These are phyloP conservation scores for Melipona bicolor DNA, from an alignment of 2,888 invertebrate genomes.

Conservation along the genomic window DNA sequence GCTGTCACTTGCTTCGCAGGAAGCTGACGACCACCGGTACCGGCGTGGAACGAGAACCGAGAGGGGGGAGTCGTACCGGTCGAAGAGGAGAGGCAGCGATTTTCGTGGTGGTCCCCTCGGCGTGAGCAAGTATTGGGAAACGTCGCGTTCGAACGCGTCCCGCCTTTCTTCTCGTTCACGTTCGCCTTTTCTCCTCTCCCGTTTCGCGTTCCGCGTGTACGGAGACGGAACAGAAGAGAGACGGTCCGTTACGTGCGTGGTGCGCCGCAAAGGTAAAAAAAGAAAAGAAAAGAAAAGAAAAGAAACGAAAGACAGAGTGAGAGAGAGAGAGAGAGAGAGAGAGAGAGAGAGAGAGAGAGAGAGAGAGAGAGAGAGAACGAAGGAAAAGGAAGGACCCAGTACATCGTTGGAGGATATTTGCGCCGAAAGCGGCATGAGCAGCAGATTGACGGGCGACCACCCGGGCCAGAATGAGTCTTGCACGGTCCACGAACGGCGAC, in stretches of 20 bases:
- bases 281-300: conserved; percentile 55
- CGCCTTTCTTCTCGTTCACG: conserved; percentile 52
- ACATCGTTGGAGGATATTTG: conserved; percentile 81
- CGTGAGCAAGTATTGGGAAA: conserved; percentile 44
- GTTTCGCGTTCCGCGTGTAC: conserved; percentile 16
- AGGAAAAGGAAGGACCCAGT: conserved; percentile 64
- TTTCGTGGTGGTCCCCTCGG: conserved; percentile 47
- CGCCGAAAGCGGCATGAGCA: conserved; percentile 81
- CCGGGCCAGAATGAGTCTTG: conserved; percentile 75
- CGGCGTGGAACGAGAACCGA: neutral
- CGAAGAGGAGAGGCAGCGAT: conserved; percentile 14
- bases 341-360: neutral
- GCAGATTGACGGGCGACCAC: conserved; percentile 82
- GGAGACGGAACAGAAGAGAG: conserved; percentile 41
- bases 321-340: neutral
- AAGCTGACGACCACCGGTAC: conserved; percentile 2
- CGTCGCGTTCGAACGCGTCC: conserved; percentile 32
- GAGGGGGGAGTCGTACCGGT: neutral
- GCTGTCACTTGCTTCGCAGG: neutral
- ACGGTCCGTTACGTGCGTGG: conserved; percentile 70
- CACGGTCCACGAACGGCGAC: conserved; percentile 73
- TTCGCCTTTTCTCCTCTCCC: conserved; percentile 40
- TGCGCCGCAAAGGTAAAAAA: conserved; percentile 68
- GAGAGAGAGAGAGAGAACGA: neutral
- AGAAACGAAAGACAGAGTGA: conserved; percentile 19